A percentile compares a stretch with the other conserved stretches of the same genome.
Evolutionary conservation across 2,797 vertebrate species (phyloP).

Genomic region (Luscinia luscinia): DNA sequence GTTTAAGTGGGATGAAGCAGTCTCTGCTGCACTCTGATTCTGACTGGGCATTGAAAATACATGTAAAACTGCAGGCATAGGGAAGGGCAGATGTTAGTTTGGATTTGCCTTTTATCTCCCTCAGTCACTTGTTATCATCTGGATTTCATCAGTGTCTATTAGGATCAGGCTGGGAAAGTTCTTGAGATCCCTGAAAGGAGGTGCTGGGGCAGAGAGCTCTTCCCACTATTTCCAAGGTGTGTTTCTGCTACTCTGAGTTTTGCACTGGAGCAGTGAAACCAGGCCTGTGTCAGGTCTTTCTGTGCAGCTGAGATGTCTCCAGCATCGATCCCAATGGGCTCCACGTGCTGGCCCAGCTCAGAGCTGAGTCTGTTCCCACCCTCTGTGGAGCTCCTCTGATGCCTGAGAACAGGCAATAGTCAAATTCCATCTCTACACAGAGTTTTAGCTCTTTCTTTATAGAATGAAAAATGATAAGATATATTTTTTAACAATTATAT

Average conservation of each 20-base stretch:
- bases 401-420: neutral
- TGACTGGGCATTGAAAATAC: neutral
- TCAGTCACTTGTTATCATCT: neutral
- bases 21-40: neutral
- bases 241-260: neutral
- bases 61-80: neutral
- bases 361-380: too few relatives aligned
- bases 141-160: neutral
- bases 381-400: neutral
- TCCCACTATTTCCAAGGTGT: neutral
- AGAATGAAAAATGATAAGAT: neutral
- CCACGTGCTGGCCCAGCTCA: rapidly evolving
- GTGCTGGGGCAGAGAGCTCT: neutral
- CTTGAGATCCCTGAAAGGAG: neutral
- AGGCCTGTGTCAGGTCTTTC: neutral
- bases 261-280: neutral
- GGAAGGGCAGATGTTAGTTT: neutral
- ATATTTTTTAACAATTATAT: neutral
- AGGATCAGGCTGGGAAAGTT: neutral
- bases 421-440: neutral
- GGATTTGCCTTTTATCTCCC: neutral
- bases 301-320: neutral
- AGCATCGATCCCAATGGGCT: rapidly evolving
- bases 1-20: neutral
- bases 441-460: neutral